Evolutionary conservation across 2,113 vertebrate genomes (phyloP).

Genomic region (Chauna torquata): DNA sequence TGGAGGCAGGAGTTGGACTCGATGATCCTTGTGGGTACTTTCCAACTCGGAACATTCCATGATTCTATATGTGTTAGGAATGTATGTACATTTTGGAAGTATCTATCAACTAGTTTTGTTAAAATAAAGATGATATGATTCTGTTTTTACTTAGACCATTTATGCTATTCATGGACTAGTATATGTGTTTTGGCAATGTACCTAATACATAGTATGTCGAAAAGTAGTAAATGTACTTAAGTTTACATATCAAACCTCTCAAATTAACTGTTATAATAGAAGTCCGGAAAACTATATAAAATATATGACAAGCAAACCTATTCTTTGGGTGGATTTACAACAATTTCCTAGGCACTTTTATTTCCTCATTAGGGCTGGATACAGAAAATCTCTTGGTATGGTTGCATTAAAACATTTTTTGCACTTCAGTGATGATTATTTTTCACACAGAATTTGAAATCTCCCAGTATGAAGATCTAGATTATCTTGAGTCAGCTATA

Average conservation of each 20-base stretch:
- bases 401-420: background rate
- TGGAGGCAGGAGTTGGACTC: no score
- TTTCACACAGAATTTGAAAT: background rate
- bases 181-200: background rate
- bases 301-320: background rate
- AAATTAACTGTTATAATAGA: background rate
- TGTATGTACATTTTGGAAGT: background rate
- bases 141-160: background rate
- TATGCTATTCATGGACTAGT: background rate
- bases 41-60: no score
- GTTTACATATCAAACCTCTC: background rate
- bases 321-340: background rate
- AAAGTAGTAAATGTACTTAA: background rate
- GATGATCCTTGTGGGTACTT: no score
- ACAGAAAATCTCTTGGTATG: background rate
- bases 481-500: background rate
- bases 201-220: background rate
- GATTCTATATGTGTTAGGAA: background rate
- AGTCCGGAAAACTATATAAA: background rate
- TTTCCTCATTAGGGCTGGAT: background rate
- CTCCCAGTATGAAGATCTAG: background rate
- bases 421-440: background rate
- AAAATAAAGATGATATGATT: background rate
- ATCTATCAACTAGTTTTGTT: background rate
- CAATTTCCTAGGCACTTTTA: background rate